phyloP scores from a whole-genome alignment of 2,888 invertebrate genomes.

The Masnerella sp. region DNA sequence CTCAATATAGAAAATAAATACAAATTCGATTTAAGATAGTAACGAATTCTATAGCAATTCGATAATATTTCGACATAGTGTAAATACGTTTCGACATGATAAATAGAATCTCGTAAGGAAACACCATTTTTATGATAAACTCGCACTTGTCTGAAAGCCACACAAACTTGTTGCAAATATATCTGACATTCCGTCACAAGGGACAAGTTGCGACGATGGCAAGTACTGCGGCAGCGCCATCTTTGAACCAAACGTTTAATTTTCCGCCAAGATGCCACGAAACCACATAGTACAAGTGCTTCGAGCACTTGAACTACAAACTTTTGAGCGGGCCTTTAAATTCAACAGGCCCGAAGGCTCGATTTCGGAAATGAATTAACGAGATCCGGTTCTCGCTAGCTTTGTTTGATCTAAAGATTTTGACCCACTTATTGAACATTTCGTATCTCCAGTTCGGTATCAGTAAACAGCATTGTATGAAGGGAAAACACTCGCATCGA shows the following conservation, averaged over 20 bases:
- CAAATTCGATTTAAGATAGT: no score
- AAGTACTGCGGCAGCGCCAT: not conserved
- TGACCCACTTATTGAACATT: conserved; percentile 13
- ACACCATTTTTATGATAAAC: no score
- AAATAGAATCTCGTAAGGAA: no score
- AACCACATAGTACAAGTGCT: conserved; percentile 35
- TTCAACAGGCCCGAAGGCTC: not conserved
- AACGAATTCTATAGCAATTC: no score
- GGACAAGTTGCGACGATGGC: conserved; percentile 13
- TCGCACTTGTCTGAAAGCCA: conserved; percentile 1
- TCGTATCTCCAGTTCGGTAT: not conserved
- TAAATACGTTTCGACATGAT: no score
- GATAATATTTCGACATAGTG: no score
- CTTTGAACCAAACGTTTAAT: conserved; percentile 34
- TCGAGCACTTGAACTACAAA: conserved; percentile 12
- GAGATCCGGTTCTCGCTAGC: conserved; percentile 1
- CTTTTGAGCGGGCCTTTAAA: conserved; percentile 25
- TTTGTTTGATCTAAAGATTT: conserved; percentile 33
- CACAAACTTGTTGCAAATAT: conserved; percentile 11
- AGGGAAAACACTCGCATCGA: conserved; percentile 10
- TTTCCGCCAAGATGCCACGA: conserved; percentile 29
- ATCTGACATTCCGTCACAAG: conserved; percentile 8
- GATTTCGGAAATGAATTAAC: conserved; percentile 31
- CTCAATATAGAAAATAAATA: no score
- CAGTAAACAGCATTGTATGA: conserved; percentile 1